Evolutionary conservation across 2,113 vertebrate genomes (phyloP).

Genomic region (Atractosteus spatula): DNA sequence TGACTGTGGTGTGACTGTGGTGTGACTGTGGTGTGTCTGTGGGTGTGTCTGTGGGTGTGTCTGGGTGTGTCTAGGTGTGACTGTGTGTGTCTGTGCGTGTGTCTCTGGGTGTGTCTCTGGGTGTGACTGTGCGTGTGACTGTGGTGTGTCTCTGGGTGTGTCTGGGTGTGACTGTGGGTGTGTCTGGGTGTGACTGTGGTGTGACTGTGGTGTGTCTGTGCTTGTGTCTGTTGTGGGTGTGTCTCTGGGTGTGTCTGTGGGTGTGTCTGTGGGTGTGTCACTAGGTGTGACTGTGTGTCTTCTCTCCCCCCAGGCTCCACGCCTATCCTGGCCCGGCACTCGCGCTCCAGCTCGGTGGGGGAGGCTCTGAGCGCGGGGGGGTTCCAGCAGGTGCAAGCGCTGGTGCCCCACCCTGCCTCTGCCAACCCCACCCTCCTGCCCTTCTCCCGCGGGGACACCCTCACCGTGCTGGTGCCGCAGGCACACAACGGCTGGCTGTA

Average conservation of each 20-base stretch:
- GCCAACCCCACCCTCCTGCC: slow-evolving; percentile 83
- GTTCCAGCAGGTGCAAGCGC: slow-evolving; percentile 67
- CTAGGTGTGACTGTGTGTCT: not conserved
- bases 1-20: too few species aligned
- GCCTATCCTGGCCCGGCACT: slow-evolving; percentile 52
- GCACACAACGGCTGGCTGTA: slow-evolving; percentile 94
- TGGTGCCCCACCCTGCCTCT: slow-evolving; percentile 76
- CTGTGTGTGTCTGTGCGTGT: too few species aligned
- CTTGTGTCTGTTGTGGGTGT: not conserved
- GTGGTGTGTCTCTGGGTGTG: slow-evolving; percentile 3
- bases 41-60: too few species aligned
- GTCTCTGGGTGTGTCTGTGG: slow-evolving; percentile 11
- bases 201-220: slow-evolving; percentile 57
- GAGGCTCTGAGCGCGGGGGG: slow-evolving; percentile 63
- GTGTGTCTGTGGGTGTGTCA: not conserved
- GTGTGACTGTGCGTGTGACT: too few species aligned
- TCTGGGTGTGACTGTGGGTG: slow-evolving; percentile 7
- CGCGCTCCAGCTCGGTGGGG: slow-evolving; percentile 80
- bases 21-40: too few species aligned
- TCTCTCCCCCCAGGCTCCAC: slow-evolving; percentile 51
- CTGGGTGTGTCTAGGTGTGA: too few species aligned
- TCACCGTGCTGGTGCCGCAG: slow-evolving; percentile 78
- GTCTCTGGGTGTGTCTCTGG: too few species aligned
- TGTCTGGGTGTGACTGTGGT: slow-evolving; percentile 1
- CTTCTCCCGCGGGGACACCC: slow-evolving; percentile 72